Evolutionary conservation across 2,797 vertebrate species (phyloP).

Genomic region (Aeoliscus strigatus): DNA sequence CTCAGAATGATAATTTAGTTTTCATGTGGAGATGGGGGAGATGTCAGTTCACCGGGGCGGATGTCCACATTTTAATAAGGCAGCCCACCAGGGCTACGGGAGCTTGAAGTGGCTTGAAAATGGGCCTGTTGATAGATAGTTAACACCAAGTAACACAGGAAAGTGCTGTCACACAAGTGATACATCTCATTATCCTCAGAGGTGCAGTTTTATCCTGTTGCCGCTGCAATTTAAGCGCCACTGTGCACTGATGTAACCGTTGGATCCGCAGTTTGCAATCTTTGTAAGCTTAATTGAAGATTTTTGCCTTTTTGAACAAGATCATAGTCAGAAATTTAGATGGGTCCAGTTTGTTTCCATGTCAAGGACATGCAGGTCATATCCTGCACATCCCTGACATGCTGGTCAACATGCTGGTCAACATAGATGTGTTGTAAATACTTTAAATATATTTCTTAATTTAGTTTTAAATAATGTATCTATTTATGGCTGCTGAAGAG

Average conservation of each 20-base stretch:
- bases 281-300: no score
- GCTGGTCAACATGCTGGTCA: no score
- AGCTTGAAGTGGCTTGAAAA: conserved; percentile 51
- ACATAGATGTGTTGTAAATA: no score
- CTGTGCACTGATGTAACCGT: conserved; percentile 35
- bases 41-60: conserved; percentile 11
- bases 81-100: conserved; percentile 28
- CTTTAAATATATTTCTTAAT: no score
- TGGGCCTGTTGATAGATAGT: conserved; percentile 52
- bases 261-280: conserved; percentile 33
- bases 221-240: conserved; percentile 42
- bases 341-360: no score
- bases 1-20: conserved; percentile 42
- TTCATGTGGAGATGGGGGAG: conserved; percentile 13
- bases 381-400: no score
- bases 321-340: no score
- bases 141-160: conserved; percentile 54
- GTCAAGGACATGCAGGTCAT: no score
- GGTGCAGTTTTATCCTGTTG: conserved; percentile 58
- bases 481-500: no score
- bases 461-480: no score
- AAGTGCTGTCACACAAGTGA: conserved; percentile 59
- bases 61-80: conserved; percentile 38
- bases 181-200: conserved; percentile 59
- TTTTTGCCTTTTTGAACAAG: no score